Evolutionary conservation across 2,797 vertebrate species (phyloP).

Genomic region (Hafferia zeledoni): DNA sequence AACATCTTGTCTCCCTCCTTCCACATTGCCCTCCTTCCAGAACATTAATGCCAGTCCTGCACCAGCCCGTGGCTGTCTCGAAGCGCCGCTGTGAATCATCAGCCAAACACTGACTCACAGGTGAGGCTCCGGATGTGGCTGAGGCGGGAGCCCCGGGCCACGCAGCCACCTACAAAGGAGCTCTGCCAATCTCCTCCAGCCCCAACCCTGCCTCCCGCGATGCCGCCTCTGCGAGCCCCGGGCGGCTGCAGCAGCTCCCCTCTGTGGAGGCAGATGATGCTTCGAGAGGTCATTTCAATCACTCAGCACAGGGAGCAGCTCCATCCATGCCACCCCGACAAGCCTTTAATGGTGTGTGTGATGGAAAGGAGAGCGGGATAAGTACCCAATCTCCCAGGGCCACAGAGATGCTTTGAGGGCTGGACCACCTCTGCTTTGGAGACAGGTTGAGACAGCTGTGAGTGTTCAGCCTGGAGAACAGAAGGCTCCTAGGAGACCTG

Average conservation of each 20-base stretch:
- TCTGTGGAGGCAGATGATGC: neutral
- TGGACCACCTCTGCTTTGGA: neutral
- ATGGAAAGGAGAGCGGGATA: neutral
- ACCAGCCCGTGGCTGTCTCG: neutral
- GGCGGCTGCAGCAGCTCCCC: neutral
- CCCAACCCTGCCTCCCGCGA: neutral
- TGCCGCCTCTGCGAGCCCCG: neutral
- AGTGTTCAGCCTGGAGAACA: neutral
- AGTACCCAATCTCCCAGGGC: neutral
- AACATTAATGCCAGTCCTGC: neutral
- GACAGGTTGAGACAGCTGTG: neutral
- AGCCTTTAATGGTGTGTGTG: neutral
- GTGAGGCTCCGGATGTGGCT: neutral
- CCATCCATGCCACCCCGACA: accelerated
- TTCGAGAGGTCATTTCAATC: neutral
- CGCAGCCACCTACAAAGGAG: neutral
- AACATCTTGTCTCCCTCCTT: neutral
- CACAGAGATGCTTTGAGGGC: neutral
- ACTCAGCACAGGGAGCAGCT: neutral
- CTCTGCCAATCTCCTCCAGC: neutral
- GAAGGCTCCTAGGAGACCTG: neutral
- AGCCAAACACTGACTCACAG: constrained; percentile 15
- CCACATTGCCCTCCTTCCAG: neutral
- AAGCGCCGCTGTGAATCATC: neutral
- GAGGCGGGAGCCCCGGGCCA: neutral